Evolutionary conservation across 2,797 vertebrate species (phyloP).

Genomic region (Typhlichthys eigenmanni): DNA sequence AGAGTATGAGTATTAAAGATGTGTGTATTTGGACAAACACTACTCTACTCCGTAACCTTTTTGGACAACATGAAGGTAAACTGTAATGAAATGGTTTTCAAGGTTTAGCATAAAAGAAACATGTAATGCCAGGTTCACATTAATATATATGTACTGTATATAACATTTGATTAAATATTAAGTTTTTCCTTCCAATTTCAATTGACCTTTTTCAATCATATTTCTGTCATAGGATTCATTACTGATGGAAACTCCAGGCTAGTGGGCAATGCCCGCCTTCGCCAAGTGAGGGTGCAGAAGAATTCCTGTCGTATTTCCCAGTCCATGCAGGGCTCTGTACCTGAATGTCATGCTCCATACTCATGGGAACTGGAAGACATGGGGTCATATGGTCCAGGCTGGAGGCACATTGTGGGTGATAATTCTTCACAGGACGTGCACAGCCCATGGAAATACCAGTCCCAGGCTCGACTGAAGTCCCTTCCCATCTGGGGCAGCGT

Average conservation of each 20-base stretch:
- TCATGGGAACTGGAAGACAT: slow-evolving; percentile 87
- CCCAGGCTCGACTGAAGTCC: slow-evolving; percentile 79
- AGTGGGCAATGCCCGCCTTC: slow-evolving; percentile 88
- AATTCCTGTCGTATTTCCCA: slow-evolving; percentile 76
- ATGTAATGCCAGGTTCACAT: too few relatives aligned
- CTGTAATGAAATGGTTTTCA: neutral
- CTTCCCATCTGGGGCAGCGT: slow-evolving; percentile 86
- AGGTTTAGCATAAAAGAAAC: too few relatives aligned
- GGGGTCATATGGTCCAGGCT: slow-evolving; percentile 79
- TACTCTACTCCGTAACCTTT: slow-evolving; percentile 85
- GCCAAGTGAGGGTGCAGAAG: slow-evolving; percentile 87
- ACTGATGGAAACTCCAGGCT: slow-evolving; percentile 95
- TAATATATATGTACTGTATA: too few relatives aligned
- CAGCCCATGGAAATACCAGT: slow-evolving; percentile 86
- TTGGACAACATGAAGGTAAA: slow-evolving; percentile 84
- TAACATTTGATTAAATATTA: neutral
- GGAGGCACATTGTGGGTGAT: slow-evolving; percentile 68
- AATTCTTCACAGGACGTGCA: slow-evolving; percentile 60
- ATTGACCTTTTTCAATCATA: neutral
- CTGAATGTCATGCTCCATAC: slow-evolving; percentile 81
- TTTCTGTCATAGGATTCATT: slow-evolving; percentile 84
- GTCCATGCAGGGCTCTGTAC: slow-evolving; percentile 64
- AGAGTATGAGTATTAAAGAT: slow-evolving; percentile 81
- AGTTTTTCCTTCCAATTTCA: neutral
- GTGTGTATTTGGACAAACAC: slow-evolving; percentile 90